Evolutionary conservation across 2,888 invertebrate species (phyloP), one percentile per base, ranked within the genome.

Genomic region (Ennomos fuscantarius): DNA sequence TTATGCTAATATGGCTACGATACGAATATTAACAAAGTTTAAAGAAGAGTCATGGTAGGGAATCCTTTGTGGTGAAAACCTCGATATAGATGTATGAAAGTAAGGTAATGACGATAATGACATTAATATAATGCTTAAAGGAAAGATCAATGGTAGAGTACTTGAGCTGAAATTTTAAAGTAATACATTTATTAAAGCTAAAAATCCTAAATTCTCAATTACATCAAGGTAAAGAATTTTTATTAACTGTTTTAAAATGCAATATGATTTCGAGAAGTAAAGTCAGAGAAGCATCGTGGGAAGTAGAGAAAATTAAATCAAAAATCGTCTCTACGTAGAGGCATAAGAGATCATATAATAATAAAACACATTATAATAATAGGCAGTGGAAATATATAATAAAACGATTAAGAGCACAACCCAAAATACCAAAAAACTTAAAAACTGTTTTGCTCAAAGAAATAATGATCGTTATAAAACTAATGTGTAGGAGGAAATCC

Each of bases 1-100:
- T 57, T 24, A 68, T 68, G 62, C 50, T 66, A 62, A 62, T 70
- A 37, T 61, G 60, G 47, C 64, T 55, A 59, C 41, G 44, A 35
- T 12, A 32, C 33, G 61, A 66, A 63, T 65, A 42, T 42, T 31
- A 57, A 65, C 53, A 11, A 13, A 10, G 42, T 12, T 39, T 10
- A 39, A 43, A 39, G 39, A 40, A 35, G 39, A 34, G 44, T 9
- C 48, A 44, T 49, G 39, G n/a, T 47, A 42, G 39, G n/a, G 42
- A 42, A 42, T 36, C 34, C 24, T 31, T 32, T 10, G 31, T 15
- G 11, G 31, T 32, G 12, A 37, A 44, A 10, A 41, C 8, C 24
- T 24, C 6, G 24, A 24, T 24, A 24, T 24, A 15, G 15, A 15
- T 2, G 15, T 3, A 15, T 15, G 15, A 2, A 15, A 15, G 15